Base-by-base conservation (phyloP, 2,888 invertebrate species). In the Alloscopus bannaensis region DNA sequence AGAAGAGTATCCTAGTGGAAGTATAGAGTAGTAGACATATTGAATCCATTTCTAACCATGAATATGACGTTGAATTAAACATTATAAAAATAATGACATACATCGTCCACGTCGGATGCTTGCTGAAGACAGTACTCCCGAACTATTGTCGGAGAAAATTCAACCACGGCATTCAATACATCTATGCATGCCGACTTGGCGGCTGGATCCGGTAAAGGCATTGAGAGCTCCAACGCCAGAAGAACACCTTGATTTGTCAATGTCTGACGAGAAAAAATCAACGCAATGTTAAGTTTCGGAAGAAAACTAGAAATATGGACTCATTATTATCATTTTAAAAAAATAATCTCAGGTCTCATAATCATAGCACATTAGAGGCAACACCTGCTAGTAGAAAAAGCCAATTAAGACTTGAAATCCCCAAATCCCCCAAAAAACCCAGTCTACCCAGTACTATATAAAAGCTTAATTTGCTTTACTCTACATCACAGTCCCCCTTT, bases 111-210 rank as follows among this genome's bases (percentile, higher is more conserved):
- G 87, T 93, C 95, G 88, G 92, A 93, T 83, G 95, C 94, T 89
- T 99, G 98, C 88, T 96, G 95, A 85, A 99, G 90, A 82, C 99
- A 96, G 88, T 97, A 98, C 88, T 99, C 99, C 86, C 99, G 92
- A 69, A 99, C 96, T 88, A 98, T 95, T 86, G 97, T 95, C 83
- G 99, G 97, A 87, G 97, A 98, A 90, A 95, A 98, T 89, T 99
- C 99, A 83, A 99, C 98, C 88, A 99, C 96, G 87, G 97, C 97
- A 68, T 97, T 97, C 87, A 99, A 92, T 88, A 99, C 97, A 89
- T 99, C 99, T 88, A 99, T 96, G 87, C 98, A 97, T 85, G 98
- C 97, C 87, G 95, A 93, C 91, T 98, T 98, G 70, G 98, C 98
- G 89, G 94, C 94, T 87, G 93, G 92, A 90, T 99, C 98, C 88